A percentile compares a stretch with the other conserved stretches of the same genome.
These are phyloP conservation scores for Hyperoplus lanceolatus DNA, from an alignment of 2,797 vertebrate genomes.

Conservation along the genomic window DNA sequence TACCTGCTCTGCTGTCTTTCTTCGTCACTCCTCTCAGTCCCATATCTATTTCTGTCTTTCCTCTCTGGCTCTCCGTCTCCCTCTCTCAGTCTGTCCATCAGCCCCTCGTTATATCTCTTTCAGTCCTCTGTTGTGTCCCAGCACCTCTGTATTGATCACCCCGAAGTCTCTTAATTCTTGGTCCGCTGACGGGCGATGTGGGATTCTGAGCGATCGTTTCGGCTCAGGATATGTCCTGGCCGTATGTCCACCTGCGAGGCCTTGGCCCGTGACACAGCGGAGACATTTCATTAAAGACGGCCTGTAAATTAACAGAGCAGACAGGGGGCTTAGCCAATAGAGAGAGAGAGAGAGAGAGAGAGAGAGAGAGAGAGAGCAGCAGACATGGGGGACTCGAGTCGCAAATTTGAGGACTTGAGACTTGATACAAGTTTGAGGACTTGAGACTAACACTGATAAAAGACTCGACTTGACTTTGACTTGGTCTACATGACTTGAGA, in stretches of 20 bases:
- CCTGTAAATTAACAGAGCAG: slow-evolving; percentile 66
- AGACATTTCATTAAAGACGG: slow-evolving; percentile 70
- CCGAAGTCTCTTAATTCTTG: slow-evolving; percentile 50
- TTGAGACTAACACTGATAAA: no score
- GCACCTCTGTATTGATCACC: slow-evolving; percentile 63
- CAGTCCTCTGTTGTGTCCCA: slow-evolving; percentile 31
- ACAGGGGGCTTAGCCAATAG: slow-evolving; percentile 12
- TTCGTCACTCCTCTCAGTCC: slow-evolving; percentile 18
- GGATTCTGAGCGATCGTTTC: slow-evolving; percentile 42
- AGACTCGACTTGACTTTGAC: no score
- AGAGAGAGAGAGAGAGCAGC: neutral
- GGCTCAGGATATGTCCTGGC: slow-evolving; percentile 29
- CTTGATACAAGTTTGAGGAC: no score
- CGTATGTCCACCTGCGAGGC: slow-evolving; percentile 30
- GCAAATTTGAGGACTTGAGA: no score
- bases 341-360: slow-evolving; percentile 4
- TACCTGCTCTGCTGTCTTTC: neutral
- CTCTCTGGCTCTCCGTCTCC: neutral
- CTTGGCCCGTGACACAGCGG: slow-evolving; percentile 38
- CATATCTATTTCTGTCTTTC: neutral
- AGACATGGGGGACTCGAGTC: no score
- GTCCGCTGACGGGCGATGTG: slow-evolving; percentile 46
- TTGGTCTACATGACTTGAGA: no score
- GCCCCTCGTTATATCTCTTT: slow-evolving; percentile 20
- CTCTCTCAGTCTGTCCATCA: slow-evolving; percentile 11